Evolutionary conservation across 1,140 invertebrate genomes (phyloP), one percentile per base, ranked within the genome.

Genomic region (Macrobrachium rosenbergii): DNA sequence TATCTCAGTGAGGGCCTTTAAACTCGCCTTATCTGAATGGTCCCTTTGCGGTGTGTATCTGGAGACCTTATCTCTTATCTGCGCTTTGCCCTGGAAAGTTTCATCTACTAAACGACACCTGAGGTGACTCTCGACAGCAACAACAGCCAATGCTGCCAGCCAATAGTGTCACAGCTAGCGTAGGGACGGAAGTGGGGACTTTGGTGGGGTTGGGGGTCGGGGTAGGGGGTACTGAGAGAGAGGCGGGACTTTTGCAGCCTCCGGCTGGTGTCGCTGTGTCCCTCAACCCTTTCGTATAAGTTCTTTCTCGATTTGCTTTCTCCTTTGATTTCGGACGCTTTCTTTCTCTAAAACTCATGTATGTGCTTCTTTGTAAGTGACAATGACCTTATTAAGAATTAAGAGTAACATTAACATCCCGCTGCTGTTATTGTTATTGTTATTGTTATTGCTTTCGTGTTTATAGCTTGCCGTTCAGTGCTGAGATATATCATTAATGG

Each of bases 91-190:
- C 52, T 19, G 75, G 2, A 77, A 77, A 77, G 37, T 77, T 77
- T 58, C 75, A 77, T 77, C 75, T 77, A 21, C 45, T 12, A 77
- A 77, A 77, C 59, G 45, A 58, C 45, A 77, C 75, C 14, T 77
- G 43, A 21, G 75, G 75, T 37, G 52, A 52, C 52, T 52, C 52
- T 5, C 52, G 52, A 52, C 52, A 52, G 2, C 52, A 52, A 52
- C 52, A 52, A 10, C 2, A 52, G 72, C 37, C 37, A 75, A 16
- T 75, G 52, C 72, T 28, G 43, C 37, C 23, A 43, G 43, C 23
- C 23, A 52, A 52, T 43, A 17, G 14, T 37, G 72, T 37, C 28
- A 17, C 52, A 17, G 64, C n/a, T n/a, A 69, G 64, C 2, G 16
- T 3, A 72, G 67, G 37, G 67, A 69, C 21, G 37, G 67, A 69